phyloP scores from a whole-genome alignment of 2,888 invertebrate species.

The Euphydryas editha region DNA sequence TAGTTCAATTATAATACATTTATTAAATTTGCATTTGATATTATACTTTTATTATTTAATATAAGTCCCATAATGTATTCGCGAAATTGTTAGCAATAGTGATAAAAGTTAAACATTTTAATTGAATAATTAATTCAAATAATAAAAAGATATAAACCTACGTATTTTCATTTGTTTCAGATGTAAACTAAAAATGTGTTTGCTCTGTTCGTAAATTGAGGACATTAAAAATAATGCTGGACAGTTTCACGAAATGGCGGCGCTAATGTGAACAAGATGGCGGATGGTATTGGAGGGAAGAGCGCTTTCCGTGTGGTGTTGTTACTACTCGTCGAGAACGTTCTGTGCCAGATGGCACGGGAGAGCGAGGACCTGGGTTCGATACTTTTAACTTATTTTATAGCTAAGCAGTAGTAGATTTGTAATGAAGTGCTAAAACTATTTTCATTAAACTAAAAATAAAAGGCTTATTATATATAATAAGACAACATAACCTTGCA shows the following conservation, averaged over 20 bases:
- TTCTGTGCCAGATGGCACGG: slow-evolving; percentile 59
- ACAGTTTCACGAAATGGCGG: slow-evolving; percentile 38
- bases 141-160: slow-evolving; percentile 4
- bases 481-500: no score
- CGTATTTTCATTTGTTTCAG: slow-evolving; percentile 41
- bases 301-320: slow-evolving; percentile 58
- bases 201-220: slow-evolving; percentile 19
- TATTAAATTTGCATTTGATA: no score
- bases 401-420: neutral
- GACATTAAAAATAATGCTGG: slow-evolving; percentile 32
- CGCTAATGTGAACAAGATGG: slow-evolving; percentile 60
- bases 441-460: no score
- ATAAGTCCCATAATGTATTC: no score
- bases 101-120: neutral
- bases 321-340: slow-evolving; percentile 57
- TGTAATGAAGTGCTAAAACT: no score
- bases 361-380: slow-evolving; percentile 71
- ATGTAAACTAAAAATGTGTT: slow-evolving; percentile 47
- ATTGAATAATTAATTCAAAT: neutral
- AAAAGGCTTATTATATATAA: no score
- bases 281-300: slow-evolving; percentile 61
- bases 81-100: no score
- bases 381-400: slow-evolving; percentile 41
- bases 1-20: no score
- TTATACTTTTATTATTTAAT: no score